Evolutionary conservation across 2,113 vertebrate genomes (phyloP).

Genomic region (Scartelaos histophorus): DNA sequence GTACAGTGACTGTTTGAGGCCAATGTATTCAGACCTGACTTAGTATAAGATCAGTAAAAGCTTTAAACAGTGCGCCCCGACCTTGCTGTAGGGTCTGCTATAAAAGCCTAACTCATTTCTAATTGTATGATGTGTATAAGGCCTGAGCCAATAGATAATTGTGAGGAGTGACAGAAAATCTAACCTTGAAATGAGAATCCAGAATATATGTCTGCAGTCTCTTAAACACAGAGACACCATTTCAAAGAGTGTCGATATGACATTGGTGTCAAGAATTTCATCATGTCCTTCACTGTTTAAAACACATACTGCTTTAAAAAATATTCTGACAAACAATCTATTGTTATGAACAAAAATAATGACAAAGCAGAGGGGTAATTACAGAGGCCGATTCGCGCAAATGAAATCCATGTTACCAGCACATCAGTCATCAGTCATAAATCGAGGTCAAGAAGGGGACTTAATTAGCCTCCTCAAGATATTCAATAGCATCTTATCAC

Average conservation of each 20-base stretch:
- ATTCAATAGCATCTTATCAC: constrained; percentile 57
- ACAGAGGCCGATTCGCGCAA: not conserved
- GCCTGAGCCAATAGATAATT: not conserved
- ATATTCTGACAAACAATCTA: not conserved
- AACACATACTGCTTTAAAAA: not conserved
- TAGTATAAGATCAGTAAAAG: not conserved
- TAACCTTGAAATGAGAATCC: not conserved
- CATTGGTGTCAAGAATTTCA: not conserved
- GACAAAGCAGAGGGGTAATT: constrained; percentile 33
- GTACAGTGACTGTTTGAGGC: not conserved
- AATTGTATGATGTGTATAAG: not conserved
- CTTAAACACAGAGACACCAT: too few relatives aligned
- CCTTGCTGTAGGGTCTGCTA: not conserved
- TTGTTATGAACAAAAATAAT: not conserved
- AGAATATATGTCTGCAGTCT: not conserved
- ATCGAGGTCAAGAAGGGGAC: constrained; percentile 45
- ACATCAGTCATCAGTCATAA: constrained; percentile 18
- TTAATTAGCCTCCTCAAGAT: constrained; percentile 44
- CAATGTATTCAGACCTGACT: not conserved
- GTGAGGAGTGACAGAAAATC: not conserved
- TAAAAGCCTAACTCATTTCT: not conserved
- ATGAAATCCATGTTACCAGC: constrained; percentile 13
- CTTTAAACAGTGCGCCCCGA: not conserved
- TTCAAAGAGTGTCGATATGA: too few relatives aligned
- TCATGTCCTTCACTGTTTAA: not conserved